A percentile compares a stretch with the other conserved stretches of the same genome.
Conservation (phyloP, 2,888 invertebrate genomes). For the Sinelater perroti region DNA sequence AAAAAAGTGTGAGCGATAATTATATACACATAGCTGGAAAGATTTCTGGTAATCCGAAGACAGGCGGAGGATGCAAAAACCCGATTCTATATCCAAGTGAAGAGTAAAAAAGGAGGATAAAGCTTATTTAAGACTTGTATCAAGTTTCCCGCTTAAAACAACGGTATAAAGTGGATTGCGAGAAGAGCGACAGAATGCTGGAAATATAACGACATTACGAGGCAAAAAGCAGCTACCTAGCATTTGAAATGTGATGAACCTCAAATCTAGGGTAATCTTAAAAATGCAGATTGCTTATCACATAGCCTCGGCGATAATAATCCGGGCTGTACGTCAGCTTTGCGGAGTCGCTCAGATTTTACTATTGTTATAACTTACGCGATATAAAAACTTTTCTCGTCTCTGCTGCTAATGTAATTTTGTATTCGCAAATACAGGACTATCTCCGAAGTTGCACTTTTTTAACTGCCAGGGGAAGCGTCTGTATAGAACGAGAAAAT, state of each 20-base stretch:
- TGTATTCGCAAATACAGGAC: conserved; percentile 29
- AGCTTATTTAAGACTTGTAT: no score
- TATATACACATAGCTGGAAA: no score
- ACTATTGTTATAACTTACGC: conserved; percentile 33
- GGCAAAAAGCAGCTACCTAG: background rate
- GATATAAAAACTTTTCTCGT: conserved; percentile 34
- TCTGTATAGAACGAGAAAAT: conserved; percentile 14
- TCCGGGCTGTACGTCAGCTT: conserved; percentile 25
- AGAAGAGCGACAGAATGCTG: background rate
- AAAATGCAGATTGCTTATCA: conserved; percentile 24
- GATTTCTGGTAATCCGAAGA: no score
- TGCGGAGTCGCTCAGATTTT: conserved; percentile 26
- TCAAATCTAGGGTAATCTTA: conserved; percentile 16
- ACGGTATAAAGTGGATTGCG: background rate
- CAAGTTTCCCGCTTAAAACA: background rate
- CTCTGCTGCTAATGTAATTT: conserved; percentile 31
- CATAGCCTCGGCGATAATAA: conserved; percentile 24
- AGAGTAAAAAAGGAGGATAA: background rate
- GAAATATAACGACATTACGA: conserved; percentile 7
- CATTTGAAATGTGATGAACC: conserved; percentile 7
- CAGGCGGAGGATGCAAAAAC: no score
- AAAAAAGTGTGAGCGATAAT: no score
- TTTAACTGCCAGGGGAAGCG: conserved; percentile 15
- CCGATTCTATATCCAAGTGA: no score
- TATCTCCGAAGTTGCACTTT: conserved; percentile 22